Conservation (phyloP, 2,113 vertebrate species). For the Malurus alboscapulatus region DNA sequence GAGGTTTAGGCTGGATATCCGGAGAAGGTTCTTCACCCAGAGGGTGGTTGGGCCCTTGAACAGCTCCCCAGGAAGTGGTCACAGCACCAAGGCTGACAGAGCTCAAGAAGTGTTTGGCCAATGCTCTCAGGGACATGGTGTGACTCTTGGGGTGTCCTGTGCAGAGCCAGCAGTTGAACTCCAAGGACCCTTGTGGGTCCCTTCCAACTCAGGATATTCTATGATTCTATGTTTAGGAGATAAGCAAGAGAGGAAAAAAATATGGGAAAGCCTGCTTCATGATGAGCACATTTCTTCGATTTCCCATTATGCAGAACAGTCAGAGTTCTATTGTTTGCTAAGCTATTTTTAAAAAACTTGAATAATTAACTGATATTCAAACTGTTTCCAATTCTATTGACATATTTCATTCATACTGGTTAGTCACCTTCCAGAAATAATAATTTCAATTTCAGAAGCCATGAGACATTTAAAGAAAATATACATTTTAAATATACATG, state of each 20-base stretch:
- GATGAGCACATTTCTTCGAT: background rate
- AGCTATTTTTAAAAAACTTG: background rate
- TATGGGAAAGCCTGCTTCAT: accelerated
- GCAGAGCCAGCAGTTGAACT: background rate
- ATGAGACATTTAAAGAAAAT: background rate
- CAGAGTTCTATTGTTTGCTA: background rate
- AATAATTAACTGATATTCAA: background rate
- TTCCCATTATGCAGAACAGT: background rate
- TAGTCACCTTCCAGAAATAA: background rate
- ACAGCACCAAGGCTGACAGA: background rate
- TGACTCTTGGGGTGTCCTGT: background rate
- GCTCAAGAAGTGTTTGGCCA: background rate
- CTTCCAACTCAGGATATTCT: background rate
- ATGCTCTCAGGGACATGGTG: background rate
- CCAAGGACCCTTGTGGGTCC: background rate
- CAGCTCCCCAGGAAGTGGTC: background rate
- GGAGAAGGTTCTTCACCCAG: background rate
- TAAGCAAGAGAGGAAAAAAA: background rate
- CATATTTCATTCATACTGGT: background rate
- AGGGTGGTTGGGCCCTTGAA: background rate
- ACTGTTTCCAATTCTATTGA: background rate
- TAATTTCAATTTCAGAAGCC: background rate
- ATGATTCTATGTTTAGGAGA: background rate
- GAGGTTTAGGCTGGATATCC: background rate
- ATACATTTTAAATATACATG: background rate